A percentile compares a stretch with the other conserved stretches of the same genome.
These are phyloP conservation scores for Synaphobranchus kaupii DNA, from an alignment of 2,797 vertebrate species.

Conservation along the genomic window DNA sequence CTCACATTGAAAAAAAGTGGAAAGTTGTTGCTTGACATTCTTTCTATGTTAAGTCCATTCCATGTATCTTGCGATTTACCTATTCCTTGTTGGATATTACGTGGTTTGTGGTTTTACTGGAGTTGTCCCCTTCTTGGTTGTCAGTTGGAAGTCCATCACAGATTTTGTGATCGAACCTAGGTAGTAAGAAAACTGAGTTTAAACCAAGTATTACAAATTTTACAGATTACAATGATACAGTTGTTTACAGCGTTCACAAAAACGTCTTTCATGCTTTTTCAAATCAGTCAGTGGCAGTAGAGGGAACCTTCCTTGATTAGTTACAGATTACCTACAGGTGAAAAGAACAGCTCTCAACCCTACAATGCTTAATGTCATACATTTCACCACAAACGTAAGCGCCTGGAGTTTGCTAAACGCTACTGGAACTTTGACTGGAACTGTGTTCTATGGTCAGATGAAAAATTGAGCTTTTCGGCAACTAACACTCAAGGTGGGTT, in stretches of 20 bases:
- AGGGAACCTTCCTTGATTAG: too few relatives aligned
- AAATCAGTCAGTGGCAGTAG: too few relatives aligned
- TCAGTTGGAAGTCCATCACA: background rate
- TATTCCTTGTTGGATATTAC: background rate
- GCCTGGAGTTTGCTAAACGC: too few relatives aligned
- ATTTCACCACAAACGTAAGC: too few relatives aligned
- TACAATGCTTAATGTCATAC: too few relatives aligned
- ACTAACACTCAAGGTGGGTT: too few relatives aligned
- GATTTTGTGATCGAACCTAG: background rate
- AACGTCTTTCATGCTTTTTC: too few relatives aligned
- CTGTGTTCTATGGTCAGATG: too few relatives aligned
- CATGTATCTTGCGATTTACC: background rate
- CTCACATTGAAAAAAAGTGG: background rate
- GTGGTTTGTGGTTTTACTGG: background rate
- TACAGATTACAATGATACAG: background rate
- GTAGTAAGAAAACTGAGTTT: background rate
- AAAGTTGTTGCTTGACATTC: background rate
- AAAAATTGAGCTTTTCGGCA: too few relatives aligned
- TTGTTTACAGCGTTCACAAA: background rate
- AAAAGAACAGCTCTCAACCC: too few relatives aligned
- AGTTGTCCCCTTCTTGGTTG: background rate
- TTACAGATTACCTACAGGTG: too few relatives aligned
- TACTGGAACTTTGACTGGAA: too few relatives aligned
- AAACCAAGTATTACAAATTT: background rate
- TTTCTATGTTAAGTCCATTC: background rate